A percentile compares a stretch with the other conserved stretches of the same genome.
phyloP scores from a whole-genome alignment of 1,140 invertebrate species.

The Patella vulgata region DNA sequence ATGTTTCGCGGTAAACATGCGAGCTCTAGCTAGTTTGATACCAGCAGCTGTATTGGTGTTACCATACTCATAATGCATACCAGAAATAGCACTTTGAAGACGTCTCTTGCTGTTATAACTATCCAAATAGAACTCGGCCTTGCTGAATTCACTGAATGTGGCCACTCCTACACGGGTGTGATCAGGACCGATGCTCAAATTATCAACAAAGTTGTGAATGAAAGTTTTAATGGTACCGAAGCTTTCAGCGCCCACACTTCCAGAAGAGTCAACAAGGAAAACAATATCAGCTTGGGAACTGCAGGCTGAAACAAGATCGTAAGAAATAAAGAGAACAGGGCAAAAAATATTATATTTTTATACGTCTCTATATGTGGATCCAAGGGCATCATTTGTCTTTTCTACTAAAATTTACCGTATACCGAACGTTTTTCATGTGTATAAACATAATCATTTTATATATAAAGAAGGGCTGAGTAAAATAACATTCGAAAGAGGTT shows the following conservation, averaged over 20 bases:
- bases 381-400: neutral
- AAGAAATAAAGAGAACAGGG: neutral
- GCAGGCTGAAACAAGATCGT: constrained; percentile 35
- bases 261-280: constrained; percentile 57
- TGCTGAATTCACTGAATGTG: constrained; percentile 45
- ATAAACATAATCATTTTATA: neutral
- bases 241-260: constrained; percentile 53
- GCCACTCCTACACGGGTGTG: constrained; percentile 47
- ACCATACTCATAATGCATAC: constrained; percentile 53
- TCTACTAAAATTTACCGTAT: neutral
- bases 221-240: constrained; percentile 52
- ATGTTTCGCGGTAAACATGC: constrained; percentile 34
- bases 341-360: constrained; percentile 9
- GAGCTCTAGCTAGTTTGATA: constrained; percentile 42
- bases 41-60: constrained; percentile 57
- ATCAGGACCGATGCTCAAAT: constrained; percentile 48
- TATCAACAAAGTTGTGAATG: constrained; percentile 42
- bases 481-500: no score
- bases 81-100: constrained; percentile 46
- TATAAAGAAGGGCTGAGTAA: no score
- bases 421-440: neutral
- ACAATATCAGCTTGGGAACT: constrained; percentile 49
- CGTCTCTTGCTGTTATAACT: constrained; percentile 38
- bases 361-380: constrained; percentile 2
- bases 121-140: constrained; percentile 53